Evolutionary conservation across 1,140 invertebrate species (phyloP).

Genomic region (Brachionus sp.): DNA sequence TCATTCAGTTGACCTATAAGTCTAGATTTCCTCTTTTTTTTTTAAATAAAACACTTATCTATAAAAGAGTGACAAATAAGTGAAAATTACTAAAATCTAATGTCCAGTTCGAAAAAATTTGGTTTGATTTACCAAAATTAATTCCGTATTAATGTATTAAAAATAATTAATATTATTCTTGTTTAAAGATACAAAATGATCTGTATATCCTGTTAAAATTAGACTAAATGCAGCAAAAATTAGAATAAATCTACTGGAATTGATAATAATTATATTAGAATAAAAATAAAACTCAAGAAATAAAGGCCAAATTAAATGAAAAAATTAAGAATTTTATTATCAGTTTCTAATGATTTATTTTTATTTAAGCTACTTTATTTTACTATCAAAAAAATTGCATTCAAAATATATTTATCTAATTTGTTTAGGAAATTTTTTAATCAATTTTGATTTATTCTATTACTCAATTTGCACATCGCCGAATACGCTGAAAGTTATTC

Average conservation of each 20-base stretch:
- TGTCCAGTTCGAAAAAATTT: background rate
- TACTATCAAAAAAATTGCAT: too few relatives aligned
- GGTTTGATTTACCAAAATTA: background rate
- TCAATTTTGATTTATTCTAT: background rate
- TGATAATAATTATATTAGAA: background rate
- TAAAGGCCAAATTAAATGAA: background rate
- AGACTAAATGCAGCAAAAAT: background rate
- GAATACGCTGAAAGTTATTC: too few relatives aligned
- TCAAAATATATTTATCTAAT: too few relatives aligned
- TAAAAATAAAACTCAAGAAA: background rate
- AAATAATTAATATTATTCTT: background rate
- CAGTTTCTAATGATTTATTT: too few relatives aligned
- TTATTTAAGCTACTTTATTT: too few relatives aligned
- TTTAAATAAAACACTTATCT: background rate
- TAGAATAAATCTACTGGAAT: background rate
- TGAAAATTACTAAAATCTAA: background rate
- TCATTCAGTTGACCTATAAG: background rate
- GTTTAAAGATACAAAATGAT: background rate
- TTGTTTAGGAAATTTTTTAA: background rate
- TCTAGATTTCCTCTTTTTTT: background rate
- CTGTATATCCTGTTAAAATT: background rate
- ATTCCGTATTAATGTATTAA: background rate
- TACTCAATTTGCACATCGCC: too few relatives aligned
- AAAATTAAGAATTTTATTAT: too few relatives aligned
- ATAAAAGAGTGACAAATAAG: background rate